phyloP scores from a whole-genome alignment of 1,140 invertebrate species.

The Pseudobourletiella spinata region DNA sequence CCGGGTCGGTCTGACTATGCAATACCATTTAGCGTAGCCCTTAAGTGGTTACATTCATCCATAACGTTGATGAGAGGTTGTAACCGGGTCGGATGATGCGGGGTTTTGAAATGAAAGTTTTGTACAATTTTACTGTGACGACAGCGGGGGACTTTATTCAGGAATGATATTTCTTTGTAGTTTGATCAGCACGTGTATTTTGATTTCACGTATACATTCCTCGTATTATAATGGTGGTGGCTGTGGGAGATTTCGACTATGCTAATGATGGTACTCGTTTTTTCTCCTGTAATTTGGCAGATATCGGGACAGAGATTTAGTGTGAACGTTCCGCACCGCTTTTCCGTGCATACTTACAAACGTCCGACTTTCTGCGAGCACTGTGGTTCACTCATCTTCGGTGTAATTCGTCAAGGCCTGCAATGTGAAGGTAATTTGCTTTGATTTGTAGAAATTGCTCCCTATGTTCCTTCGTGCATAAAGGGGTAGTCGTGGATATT shows the following conservation, averaged over 20 bases:
- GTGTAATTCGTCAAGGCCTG: slow-evolving; percentile 89
- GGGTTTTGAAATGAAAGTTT: no score
- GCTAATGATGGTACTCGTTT: background rate
- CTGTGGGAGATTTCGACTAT: background rate
- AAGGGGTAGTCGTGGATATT: background rate
- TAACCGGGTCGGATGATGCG: no score
- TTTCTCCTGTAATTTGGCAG: slow-evolving; percentile 16
- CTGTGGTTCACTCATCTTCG: slow-evolving; percentile 92
- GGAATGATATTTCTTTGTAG: no score
- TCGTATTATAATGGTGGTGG: background rate
- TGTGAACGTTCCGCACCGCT: slow-evolving; percentile 95
- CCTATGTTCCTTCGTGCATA: no score
- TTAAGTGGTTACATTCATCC: no score
- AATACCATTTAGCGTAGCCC: no score
- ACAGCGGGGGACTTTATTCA: no score
- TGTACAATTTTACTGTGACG: no score
- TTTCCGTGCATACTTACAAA: slow-evolving; percentile 88
- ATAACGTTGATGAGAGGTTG: no score
- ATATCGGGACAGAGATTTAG: slow-evolving; percentile 75
- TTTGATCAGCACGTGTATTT: background rate
- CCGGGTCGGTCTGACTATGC: no score
- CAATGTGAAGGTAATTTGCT: slow-evolving; percentile 97
- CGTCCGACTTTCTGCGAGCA: slow-evolving; percentile 90
- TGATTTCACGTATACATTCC: background rate
- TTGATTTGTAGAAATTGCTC: no score